Conservation (phyloP, 2,888 invertebrate genomes). For the Graphium colonna region DNA sequence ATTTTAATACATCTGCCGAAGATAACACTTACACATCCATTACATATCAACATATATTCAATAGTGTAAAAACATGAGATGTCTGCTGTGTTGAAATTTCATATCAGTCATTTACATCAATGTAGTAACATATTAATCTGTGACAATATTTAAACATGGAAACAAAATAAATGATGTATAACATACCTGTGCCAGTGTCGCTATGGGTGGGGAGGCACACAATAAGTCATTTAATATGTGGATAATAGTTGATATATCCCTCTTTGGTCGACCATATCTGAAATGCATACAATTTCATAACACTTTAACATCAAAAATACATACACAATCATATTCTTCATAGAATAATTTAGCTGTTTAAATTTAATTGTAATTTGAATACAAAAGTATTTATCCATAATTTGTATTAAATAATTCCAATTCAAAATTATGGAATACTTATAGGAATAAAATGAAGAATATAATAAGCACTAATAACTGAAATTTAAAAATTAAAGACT, state of each 20-base stretch:
- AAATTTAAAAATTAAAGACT: too few species aligned
- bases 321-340: background rate
- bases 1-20: slow-evolving; percentile 11
- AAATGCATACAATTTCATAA: slow-evolving; percentile 32
- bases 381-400: too few species aligned
- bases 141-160: slow-evolving; percentile 5
- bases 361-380: background rate
- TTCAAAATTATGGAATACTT: too few species aligned
- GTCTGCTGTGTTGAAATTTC: background rate
- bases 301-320: background rate
- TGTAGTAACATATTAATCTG: slow-evolving; percentile 8
- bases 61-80: slow-evolving; percentile 9
- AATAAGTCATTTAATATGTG: slow-evolving; percentile 96
- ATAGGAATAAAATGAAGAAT: too few species aligned
- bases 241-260: slow-evolving; percentile 96
- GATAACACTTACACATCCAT: slow-evolving; percentile 12
- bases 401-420: too few species aligned
- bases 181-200: slow-evolving; percentile 76
- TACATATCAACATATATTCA: slow-evolving; percentile 5
- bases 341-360: background rate
- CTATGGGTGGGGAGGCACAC: slow-evolving; percentile 89
- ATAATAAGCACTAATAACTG: too few species aligned
- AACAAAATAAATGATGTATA: slow-evolving; percentile 1
- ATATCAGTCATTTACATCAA: slow-evolving; percentile 14
- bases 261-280: slow-evolving; percentile 92